Percentiles rank a stretch among this genome's conserved stretches.
phyloP scores from a whole-genome alignment of 2,888 invertebrate species.

The Gastracanthus pulcherrimus region DNA sequence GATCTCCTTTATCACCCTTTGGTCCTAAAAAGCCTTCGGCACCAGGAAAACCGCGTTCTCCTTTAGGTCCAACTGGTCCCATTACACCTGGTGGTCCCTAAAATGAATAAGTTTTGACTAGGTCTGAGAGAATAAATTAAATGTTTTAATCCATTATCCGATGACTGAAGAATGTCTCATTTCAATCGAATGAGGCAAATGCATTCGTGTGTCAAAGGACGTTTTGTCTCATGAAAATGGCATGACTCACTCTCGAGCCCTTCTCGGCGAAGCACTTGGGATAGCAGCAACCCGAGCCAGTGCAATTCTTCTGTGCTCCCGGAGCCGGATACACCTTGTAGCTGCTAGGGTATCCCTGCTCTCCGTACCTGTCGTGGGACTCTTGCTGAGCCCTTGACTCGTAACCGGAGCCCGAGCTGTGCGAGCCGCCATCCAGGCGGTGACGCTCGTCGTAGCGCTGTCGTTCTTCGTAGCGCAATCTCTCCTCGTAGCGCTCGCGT shows the following conservation, averaged over 20 bases:
- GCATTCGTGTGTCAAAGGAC: too few relatives aligned
- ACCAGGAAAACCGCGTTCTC: conserved; percentile 89
- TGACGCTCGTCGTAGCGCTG: conserved; percentile 56
- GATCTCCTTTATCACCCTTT: conserved; percentile 93
- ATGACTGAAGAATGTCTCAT: too few relatives aligned
- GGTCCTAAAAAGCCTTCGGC: conserved; percentile 91
- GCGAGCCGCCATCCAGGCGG: background rate
- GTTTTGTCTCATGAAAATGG: background rate
- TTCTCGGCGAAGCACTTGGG: conserved; percentile 95
- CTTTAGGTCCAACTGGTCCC: conserved; percentile 86
- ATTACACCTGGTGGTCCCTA: conserved; percentile 87
- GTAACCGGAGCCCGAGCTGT: conserved; percentile 5
- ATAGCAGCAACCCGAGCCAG: conserved; percentile 84
- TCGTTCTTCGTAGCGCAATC: background rate
- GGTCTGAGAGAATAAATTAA: background rate
- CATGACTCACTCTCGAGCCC: conserved; percentile 84
- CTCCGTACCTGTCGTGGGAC: conserved; percentile 50
- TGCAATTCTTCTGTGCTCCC: conserved; percentile 81
- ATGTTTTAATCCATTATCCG: too few relatives aligned
- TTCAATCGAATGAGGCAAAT: too few relatives aligned
- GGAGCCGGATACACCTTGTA: conserved; percentile 78
- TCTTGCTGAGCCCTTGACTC: conserved; percentile 38
- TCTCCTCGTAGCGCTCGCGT: conserved; percentile 12
- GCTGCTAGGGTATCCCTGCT: conserved; percentile 75
- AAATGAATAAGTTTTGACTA: conserved; percentile 55